Conservation (phyloP, 2,797 vertebrate species). For the Oreortyx pictus region DNA sequence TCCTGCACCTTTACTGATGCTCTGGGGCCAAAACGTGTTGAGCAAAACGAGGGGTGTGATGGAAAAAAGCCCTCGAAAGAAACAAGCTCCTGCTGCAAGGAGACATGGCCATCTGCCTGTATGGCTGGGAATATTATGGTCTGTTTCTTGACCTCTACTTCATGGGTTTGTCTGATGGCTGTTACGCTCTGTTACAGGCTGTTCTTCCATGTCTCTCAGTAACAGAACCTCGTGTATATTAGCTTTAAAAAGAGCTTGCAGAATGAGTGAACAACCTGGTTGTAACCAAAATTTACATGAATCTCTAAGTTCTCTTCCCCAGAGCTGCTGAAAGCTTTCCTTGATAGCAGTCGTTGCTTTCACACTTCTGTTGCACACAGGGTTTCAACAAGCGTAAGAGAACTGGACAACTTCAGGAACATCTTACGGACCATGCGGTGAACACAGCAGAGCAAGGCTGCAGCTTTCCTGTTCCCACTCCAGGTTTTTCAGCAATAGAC, state of each 20-base stretch:
- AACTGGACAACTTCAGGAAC: slow-evolving; percentile 88
- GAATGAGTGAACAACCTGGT: not conserved
- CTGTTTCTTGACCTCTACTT: not conserved
- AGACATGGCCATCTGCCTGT: not conserved
- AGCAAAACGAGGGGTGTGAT: not conserved
- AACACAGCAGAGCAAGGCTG: not conserved
- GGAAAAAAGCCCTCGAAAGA: not conserved
- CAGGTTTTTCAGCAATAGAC: not conserved
- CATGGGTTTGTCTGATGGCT: not conserved
- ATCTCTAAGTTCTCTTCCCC: not conserved
- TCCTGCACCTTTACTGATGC: not conserved
- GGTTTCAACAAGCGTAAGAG: slow-evolving; percentile 91
- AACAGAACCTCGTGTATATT: not conserved
- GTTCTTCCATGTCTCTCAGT: not conserved
- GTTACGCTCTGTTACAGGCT: not conserved
- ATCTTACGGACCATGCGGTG: slow-evolving; percentile 81
- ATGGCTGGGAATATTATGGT: not conserved
- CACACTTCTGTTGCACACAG: slow-evolving; percentile 47
- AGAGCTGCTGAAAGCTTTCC: not conserved
- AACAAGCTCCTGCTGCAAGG: not conserved
- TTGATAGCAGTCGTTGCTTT: not conserved
- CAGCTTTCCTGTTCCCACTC: rapidly evolving
- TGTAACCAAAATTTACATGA: not conserved
- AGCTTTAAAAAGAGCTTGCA: slow-evolving; percentile 1
- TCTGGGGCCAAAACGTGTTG: not conserved